Evolutionary conservation across 1,140 invertebrate genomes (phyloP).

Genomic region (Acromyrmex charruanus): DNA sequence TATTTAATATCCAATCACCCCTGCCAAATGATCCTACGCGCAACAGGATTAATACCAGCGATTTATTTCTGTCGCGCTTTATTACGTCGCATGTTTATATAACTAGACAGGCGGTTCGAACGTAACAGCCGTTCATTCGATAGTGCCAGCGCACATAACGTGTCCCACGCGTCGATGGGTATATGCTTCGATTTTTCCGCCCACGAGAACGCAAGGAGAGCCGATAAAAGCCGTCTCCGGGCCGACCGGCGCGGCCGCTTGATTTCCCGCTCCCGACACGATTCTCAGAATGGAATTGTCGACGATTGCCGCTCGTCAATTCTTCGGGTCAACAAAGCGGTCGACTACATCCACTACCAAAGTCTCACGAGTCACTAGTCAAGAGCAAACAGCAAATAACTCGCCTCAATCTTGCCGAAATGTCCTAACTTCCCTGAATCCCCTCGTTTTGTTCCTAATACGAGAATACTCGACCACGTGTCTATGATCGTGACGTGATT

Average conservation of each 20-base stretch:
- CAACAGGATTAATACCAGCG: constrained; percentile 30
- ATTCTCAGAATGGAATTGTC: constrained; percentile 9
- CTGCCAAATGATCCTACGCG: constrained; percentile 1
- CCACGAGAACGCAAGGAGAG: neutral
- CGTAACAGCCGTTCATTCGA: neutral
- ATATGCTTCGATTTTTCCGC: constrained; percentile 36
- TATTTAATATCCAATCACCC: neutral
- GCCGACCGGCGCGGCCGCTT: neutral
- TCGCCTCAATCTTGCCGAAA: constrained; percentile 31
- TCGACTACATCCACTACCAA: neutral
- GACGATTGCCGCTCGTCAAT: constrained; percentile 55
- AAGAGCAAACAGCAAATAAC: constrained; percentile 67
- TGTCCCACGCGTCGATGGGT: constrained; percentile 24
- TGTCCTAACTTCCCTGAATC: constrained; percentile 10
- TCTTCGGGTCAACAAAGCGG: constrained; percentile 69
- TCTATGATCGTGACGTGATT: constrained; percentile 60
- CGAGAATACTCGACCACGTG: constrained; percentile 59
- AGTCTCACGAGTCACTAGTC: constrained; percentile 34
- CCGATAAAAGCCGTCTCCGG: neutral
- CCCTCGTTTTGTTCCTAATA: constrained; percentile 32
- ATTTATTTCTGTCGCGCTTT: constrained; percentile 43
- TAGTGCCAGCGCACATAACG: neutral
- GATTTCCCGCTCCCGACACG: neutral
- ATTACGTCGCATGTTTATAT: constrained; percentile 29
- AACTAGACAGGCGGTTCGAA: constrained; percentile 3